Evolutionary conservation across 2,113 vertebrate genomes (phyloP).

Genomic region (Cyphomyrus plagiostoma): DNA sequence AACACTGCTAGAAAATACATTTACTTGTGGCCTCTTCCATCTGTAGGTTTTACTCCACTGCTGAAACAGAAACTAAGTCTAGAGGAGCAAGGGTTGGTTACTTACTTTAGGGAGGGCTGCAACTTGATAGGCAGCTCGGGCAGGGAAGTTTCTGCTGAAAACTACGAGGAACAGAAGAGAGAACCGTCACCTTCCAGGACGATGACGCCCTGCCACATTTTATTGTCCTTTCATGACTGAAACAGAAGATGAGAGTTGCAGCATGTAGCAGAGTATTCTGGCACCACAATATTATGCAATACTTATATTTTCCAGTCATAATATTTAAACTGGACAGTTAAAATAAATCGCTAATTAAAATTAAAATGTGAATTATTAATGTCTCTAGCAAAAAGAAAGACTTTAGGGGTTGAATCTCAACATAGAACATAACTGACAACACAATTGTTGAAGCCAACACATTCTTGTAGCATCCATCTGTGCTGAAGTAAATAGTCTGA

Average conservation of each 20-base stretch:
- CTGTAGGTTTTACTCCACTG: not conserved
- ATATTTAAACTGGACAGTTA: not conserved
- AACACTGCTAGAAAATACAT: not conserved
- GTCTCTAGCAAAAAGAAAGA: not conserved
- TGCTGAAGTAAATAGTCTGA: not conserved
- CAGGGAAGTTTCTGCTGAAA: conserved; percentile 64
- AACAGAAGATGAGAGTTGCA: not conserved
- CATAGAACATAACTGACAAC: not conserved
- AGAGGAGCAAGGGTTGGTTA: not conserved
- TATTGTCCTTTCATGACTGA: not conserved
- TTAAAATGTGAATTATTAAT: not conserved
- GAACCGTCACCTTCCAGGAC: not conserved
- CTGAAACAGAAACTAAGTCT: not conserved
- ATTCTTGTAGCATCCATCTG: not conserved
- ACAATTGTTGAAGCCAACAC: not conserved
- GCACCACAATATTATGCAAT: not conserved
- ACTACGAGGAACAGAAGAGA: conserved; percentile 46
- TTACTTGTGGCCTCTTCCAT: not conserved
- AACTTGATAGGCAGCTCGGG: conserved; percentile 70
- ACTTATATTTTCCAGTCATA: not conserved
- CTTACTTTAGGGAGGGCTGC: conserved; percentile 67
- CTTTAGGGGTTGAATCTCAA: not conserved
- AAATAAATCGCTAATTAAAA: not conserved
- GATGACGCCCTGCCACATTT: not conserved
- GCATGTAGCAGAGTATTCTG: not conserved